Evolutionary conservation across 30 jellyfish, hydroid and myxozoan species (phyloP).

Genomic region (Hydractinia symbiolongicarpus): DNA sequence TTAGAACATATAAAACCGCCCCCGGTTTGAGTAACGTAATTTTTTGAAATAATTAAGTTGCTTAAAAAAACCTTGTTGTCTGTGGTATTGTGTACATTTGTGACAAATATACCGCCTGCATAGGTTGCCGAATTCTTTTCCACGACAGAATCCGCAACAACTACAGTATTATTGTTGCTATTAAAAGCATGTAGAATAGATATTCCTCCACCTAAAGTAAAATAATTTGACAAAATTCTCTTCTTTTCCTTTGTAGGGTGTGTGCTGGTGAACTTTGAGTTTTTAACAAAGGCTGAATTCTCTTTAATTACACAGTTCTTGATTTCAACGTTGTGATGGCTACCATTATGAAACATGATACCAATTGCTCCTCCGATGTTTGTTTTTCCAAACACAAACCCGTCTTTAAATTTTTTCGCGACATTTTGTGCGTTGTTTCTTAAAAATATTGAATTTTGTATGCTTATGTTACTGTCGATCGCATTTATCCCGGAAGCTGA

Average conservation of each 20-base stretch:
- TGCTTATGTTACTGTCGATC: constrained; percentile 24
- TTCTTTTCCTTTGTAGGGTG: constrained; percentile 31
- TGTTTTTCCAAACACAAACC: constrained; percentile 51
- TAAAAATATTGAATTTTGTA: constrained; percentile 17
- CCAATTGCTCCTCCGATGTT: constrained; percentile 58
- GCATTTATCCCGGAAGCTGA: constrained; percentile 47
- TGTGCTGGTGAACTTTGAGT: constrained; percentile 20
- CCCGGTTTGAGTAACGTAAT: constrained; percentile 45
- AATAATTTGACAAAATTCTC: constrained; percentile 47
- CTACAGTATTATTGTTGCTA: constrained; percentile 24
- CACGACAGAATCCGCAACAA: constrained; percentile 25
- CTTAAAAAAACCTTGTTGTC: neutral
- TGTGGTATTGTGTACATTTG: constrained; percentile 46
- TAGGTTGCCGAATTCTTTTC: constrained; percentile 44
- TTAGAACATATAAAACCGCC: constrained; percentile 45
- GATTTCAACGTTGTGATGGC: neutral
- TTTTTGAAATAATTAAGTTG: constrained; percentile 24
- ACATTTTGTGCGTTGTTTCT: constrained; percentile 37
- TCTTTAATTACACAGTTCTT: constrained; percentile 13
- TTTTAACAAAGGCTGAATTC: constrained; percentile 34
- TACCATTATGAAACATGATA: constrained; percentile 18
- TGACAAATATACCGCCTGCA: constrained; percentile 56
- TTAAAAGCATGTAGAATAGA: constrained; percentile 39
- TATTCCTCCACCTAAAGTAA: constrained; percentile 66
- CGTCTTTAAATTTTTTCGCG: constrained; percentile 27